Percentiles rank a stretch among this genome's conserved stretches.
phyloP scores from a whole-genome alignment of 2,888 invertebrate genomes.

The Torymus auratus region DNA sequence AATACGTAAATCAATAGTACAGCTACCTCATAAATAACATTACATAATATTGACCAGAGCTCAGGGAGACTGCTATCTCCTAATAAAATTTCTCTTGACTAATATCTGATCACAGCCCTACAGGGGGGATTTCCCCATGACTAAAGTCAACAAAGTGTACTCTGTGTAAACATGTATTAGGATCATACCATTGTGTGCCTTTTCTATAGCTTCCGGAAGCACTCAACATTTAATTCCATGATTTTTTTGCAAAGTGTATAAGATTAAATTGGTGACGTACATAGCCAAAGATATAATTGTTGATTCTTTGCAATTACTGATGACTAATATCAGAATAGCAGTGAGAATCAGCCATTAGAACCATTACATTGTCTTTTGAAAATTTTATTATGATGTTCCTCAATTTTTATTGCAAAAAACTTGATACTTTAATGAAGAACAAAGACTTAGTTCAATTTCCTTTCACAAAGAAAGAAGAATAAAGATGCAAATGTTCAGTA shows the following conservation, averaged over 20 bases:
- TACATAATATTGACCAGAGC: slow-evolving; percentile 32
- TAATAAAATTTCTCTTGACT: slow-evolving; percentile 10
- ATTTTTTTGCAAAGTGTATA: too few relatives aligned
- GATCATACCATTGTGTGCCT: slow-evolving; percentile 1
- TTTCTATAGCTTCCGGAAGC: not conserved
- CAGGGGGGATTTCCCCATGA: slow-evolving; percentile 21
- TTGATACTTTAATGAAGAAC: slow-evolving; percentile 12
- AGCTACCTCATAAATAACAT: slow-evolving; percentile 23
- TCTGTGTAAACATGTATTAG: slow-evolving; percentile 33
- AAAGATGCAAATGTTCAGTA: slow-evolving; percentile 26
- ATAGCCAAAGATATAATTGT: not conserved
- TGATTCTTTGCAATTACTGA: too few relatives aligned
- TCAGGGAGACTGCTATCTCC: slow-evolving; percentile 15
- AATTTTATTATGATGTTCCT: too few relatives aligned
- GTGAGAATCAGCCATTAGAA: too few relatives aligned
- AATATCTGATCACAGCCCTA: slow-evolving; percentile 26
- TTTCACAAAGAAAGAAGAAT: slow-evolving; percentile 34
- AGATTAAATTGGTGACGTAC: not conserved
- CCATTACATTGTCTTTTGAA: too few relatives aligned
- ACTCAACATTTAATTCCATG: too few relatives aligned
- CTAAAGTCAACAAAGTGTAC: slow-evolving; percentile 13
- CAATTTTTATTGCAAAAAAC: too few relatives aligned
- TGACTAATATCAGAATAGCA: too few relatives aligned
- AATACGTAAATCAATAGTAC: not conserved
- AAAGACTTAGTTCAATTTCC: slow-evolving; percentile 32